These are phyloP conservation scores for Agapetus fuscipes DNA, from an alignment of 2,888 invertebrate species.

Conservation along the genomic window DNA sequence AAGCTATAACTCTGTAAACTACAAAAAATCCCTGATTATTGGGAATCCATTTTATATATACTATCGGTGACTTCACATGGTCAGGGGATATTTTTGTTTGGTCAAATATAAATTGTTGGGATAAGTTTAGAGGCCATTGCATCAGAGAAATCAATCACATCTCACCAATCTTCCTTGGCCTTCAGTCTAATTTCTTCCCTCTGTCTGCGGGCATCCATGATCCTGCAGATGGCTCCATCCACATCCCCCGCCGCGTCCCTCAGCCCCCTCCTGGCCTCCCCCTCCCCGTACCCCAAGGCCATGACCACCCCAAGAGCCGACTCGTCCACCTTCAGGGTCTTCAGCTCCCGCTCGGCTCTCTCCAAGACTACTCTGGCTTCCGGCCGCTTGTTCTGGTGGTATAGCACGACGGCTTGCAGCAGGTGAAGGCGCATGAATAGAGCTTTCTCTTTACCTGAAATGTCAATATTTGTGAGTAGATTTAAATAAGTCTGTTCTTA, in stretches of 20 bases:
- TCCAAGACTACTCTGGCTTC: constrained; percentile 52
- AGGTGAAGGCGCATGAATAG: constrained; percentile 69
- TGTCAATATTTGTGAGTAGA: constrained; percentile 2
- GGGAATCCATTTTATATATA: no score
- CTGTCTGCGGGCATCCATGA: constrained; percentile 45
- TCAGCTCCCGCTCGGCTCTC: constrained; percentile 55
- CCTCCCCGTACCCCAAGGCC: constrained; percentile 52
- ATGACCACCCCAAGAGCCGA: constrained; percentile 28
- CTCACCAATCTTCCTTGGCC: constrained; percentile 34
- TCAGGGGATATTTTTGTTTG: no score
- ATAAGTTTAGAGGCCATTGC: background rate
- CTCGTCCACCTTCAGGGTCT: constrained; percentile 30
- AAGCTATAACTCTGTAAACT: no score
- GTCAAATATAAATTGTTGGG: no score
- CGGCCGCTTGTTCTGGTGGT: constrained; percentile 60
- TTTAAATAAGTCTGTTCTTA: no score
- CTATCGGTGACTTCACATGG: no score
- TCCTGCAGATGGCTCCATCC: constrained; percentile 48
- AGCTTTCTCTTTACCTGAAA: constrained; percentile 57
- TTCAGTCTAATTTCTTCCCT: constrained; percentile 38
- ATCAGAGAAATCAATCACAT: background rate
- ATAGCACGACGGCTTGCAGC: constrained; percentile 69
- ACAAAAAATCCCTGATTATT: no score
- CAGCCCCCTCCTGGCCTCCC: constrained; percentile 62
- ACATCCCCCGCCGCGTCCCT: constrained; percentile 50